These are phyloP conservation scores for Ischnura elegans DNA, from an alignment of 2,888 invertebrate species.

Conservation along the genomic window DNA sequence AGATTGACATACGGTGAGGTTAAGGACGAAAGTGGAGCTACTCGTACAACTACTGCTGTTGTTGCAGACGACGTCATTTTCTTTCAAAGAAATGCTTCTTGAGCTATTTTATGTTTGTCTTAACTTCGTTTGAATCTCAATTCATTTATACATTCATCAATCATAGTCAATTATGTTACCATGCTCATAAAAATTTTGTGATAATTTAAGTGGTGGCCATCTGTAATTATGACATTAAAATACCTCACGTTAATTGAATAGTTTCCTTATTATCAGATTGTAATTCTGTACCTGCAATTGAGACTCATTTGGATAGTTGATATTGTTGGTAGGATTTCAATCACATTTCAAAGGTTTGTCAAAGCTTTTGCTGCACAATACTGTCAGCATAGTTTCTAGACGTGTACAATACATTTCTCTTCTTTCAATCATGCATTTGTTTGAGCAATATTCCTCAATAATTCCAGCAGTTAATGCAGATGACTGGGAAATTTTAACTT, in stretches of 20 bases:
- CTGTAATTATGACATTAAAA: not conserved
- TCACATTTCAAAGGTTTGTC: no score
- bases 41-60: conserved; percentile 87
- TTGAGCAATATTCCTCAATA: no score
- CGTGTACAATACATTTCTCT: no score
- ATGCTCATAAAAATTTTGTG: not conserved
- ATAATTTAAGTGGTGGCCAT: not conserved
- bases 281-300: no score
- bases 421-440: no score
- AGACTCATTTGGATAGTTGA: no score
- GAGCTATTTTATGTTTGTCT: conserved; percentile 36
- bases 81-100: conserved; percentile 79
- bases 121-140: conserved; percentile 33
- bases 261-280: no score
- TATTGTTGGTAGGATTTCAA: no score
- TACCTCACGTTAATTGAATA: not conserved
- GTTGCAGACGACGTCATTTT: conserved; percentile 94
- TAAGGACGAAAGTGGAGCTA: conserved; percentile 87
- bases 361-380: no score
- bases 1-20: conserved; percentile 92
- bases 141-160: not conserved
- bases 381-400: no score
- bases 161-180: not conserved
- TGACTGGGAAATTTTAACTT: no score
- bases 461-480: no score